Percentiles rank a stretch among this genome's conserved stretches.
Conservation (phyloP, 2,113 vertebrate species). For the Charina bottae region DNA sequence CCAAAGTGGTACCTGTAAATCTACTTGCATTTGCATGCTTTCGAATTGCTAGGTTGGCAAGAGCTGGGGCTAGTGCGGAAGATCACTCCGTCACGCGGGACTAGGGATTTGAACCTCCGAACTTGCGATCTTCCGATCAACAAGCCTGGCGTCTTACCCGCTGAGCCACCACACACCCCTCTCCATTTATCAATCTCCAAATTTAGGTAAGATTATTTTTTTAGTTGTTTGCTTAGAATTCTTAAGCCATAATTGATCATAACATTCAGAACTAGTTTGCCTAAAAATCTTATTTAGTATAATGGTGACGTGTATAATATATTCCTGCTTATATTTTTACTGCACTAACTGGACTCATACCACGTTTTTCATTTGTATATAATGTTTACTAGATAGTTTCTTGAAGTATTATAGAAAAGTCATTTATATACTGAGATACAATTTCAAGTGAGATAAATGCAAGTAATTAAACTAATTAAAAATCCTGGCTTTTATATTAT, state of each 20-base stretch:
- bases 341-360: neutral
- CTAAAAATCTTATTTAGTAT: neutral
- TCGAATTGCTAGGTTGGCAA: too few species aligned
- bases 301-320: neutral
- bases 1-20: too few species aligned
- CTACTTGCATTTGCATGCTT: too few species aligned
- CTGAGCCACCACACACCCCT: too few species aligned
- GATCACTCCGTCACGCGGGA: too few species aligned
- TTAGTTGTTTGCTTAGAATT: neutral
- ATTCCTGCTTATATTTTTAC: neutral
- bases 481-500: conserved; percentile 50
- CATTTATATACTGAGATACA: neutral
- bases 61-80: too few species aligned
- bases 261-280: conserved; percentile 63
- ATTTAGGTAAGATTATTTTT: too few species aligned
- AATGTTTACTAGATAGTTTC: conserved; percentile 27
- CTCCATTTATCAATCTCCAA: too few species aligned
- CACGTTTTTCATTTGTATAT: conserved; percentile 27
- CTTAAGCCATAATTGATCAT: conserved; percentile 47
- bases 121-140: too few species aligned
- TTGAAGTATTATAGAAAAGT: neutral
- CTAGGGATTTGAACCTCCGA: too few species aligned
- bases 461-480: conserved; percentile 47
- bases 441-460: neutral
- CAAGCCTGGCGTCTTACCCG: too few species aligned